Conservation (phyloP, 2,797 vertebrate species). For the Thalassophryne amazonica region DNA sequence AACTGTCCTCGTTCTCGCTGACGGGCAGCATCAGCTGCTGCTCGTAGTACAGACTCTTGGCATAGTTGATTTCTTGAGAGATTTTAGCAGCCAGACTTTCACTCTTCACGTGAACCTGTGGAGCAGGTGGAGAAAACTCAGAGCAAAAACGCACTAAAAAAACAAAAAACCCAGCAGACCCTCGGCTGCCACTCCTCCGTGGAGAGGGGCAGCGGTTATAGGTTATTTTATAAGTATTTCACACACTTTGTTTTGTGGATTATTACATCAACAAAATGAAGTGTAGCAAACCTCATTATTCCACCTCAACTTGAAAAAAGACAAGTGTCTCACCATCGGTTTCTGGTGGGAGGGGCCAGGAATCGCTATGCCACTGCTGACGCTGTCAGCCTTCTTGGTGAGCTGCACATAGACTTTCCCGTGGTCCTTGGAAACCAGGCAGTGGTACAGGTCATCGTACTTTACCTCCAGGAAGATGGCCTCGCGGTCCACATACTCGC, state of each 20-base stretch:
- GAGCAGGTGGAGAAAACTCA: background rate
- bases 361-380: constrained; percentile 89
- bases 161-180: no score
- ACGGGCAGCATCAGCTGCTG: constrained; percentile 95
- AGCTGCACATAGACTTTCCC: constrained; percentile 95
- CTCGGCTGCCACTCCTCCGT: no score
- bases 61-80: constrained; percentile 98
- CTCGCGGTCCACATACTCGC: constrained; percentile 86
- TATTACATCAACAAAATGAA: no score
- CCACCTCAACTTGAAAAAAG: no score
- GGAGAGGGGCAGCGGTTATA: no score
- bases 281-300: no score
- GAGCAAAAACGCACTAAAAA: no score
- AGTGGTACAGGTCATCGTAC: constrained; percentile 96
- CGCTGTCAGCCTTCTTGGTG: constrained; percentile 93
- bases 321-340: constrained; percentile 86
- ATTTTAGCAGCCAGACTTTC: constrained; percentile 92
- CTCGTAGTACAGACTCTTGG: constrained; percentile 98
- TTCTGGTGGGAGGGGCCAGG: constrained; percentile 95
- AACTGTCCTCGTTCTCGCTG: constrained; percentile 84
- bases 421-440: constrained; percentile 94
- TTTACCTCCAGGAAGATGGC: constrained; percentile 96
- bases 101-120: constrained; percentile 90
- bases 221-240: no score
- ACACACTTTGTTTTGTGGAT: no score